Evolutionary conservation across 2,113 vertebrate species (phyloP).

Genomic region (Guaruba guarouba): DNA sequence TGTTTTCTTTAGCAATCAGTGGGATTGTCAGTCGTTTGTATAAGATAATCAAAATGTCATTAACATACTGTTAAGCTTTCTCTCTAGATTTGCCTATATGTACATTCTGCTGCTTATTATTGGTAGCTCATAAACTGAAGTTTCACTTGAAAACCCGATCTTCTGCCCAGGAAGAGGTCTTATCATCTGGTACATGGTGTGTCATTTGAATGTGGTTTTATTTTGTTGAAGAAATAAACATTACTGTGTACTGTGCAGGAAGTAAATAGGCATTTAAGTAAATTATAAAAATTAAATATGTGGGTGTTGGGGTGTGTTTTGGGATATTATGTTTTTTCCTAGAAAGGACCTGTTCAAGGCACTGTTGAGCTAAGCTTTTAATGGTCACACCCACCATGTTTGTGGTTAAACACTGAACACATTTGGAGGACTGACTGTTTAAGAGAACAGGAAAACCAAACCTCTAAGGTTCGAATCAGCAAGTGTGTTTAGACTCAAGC

Average conservation of each 20-base stretch:
- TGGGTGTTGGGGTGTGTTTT: not conserved
- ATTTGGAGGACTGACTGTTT: not conserved
- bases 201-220: not conserved
- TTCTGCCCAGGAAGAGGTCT: not conserved
- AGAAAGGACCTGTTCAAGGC: not conserved
- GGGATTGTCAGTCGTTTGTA: not conserved
- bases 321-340: not conserved
- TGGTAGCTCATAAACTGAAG: not conserved
- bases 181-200: not conserved
- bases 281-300: not conserved
- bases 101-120: not conserved
- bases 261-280: not conserved
- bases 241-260: not conserved
- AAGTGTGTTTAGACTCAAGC: not conserved
- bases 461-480: not conserved
- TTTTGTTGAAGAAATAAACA: not conserved
- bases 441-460: conserved; percentile 23
- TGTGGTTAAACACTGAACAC: not conserved
- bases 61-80: not conserved
- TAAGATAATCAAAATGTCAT: not conserved
- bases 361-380: not conserved
- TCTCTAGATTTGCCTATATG: not conserved
- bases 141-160: not conserved
- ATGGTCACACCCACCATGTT: not conserved
- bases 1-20: not conserved